Evolutionary conservation across 1,140 invertebrate species (phyloP), one percentile per base, ranked within the genome.

Genomic region (Meloidogyne hapla): DNA sequence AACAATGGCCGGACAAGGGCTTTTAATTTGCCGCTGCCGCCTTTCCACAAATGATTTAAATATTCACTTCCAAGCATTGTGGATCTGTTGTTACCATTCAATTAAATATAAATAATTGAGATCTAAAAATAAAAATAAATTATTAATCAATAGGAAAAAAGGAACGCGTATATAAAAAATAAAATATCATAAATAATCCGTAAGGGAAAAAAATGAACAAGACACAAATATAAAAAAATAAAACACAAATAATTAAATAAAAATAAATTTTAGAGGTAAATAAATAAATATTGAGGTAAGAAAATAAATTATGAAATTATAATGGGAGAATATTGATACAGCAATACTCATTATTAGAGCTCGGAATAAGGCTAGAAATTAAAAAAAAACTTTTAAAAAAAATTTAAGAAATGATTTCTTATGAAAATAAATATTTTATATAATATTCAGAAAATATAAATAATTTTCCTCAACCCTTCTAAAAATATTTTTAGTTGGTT

Each of bases 51-150:
- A 62, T 74, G 42, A 63, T 33, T 64, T 45, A 98, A 95, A 83
- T 91, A 88, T 82, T 92, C 91, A 28, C 74, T 40, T 88, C 94
- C 91, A 15, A 93, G 91, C 1, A 90, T 91, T 73, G 98, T 56
- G 0, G 48, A 56, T 56, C 48, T 56, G 48, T 56, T 56, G 48
- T 56, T 56, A 56, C 48, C 48, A 56, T 56, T 56, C 48, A 56
- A 56, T 56, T 56, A 56, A 56, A 48, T 56, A 56, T 56, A 56
- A 56, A 56, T 56, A 56, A 13, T 42, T 56, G 48, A 56, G 48
- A 56, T 56, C 48, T 56, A 56, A 56, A 13, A 56, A n/a, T n/a
- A 48, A 48, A 48, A 48, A 18, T 48, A 18, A 48, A 56, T 56
- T n/a, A 56, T n/a, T 56, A 56, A n/a, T n/a, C 5, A 8, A n/a